Evolutionary conservation across 1,140 invertebrate genomes (phyloP).

Genomic region (Scaptodrosophila lebanonensis): DNA sequence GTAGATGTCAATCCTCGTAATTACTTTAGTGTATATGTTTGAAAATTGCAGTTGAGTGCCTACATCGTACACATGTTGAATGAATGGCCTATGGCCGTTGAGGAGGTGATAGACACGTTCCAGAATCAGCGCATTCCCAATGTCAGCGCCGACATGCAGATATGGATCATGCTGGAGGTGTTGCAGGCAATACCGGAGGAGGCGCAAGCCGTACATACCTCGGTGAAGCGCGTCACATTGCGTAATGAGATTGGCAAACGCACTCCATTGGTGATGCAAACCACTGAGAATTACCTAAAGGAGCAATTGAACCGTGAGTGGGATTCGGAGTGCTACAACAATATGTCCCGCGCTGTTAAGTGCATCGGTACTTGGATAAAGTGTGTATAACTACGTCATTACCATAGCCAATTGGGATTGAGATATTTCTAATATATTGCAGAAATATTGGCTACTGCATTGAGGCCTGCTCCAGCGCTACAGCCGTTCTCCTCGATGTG

Average conservation of each 20-base stretch:
- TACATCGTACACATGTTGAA: slow-evolving; percentile 84
- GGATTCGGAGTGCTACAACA: slow-evolving; percentile 72
- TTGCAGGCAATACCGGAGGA: slow-evolving; percentile 89
- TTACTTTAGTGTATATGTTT: background rate
- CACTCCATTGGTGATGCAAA: slow-evolving; percentile 60
- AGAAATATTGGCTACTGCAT: slow-evolving; percentile 77
- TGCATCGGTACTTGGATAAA: slow-evolving; percentile 83
- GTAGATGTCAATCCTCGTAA: slow-evolving; percentile 53
- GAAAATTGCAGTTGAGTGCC: slow-evolving; percentile 80
- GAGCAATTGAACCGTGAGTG: slow-evolving; percentile 53
- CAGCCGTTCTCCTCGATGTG: slow-evolving; percentile 60
- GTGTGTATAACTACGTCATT: slow-evolving; percentile 35
- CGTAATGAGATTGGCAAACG: slow-evolving; percentile 64
- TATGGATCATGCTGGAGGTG: slow-evolving; percentile 84
- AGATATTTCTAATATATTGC: background rate
- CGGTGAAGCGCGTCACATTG: slow-evolving; percentile 59
- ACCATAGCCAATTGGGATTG: background rate
- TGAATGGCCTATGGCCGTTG: slow-evolving; percentile 82
- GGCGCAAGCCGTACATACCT: slow-evolving; percentile 71
- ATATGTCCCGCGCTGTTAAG: slow-evolving; percentile 79
- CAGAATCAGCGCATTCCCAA: slow-evolving; percentile 81
- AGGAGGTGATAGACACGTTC: slow-evolving; percentile 82
- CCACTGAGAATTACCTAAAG: slow-evolving; percentile 58
- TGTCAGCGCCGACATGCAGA: slow-evolving; percentile 77
- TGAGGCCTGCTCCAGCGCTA: slow-evolving; percentile 73